phyloP scores from a whole-genome alignment of 2,113 vertebrate genomes.

The Lepidothrix coronata region DNA sequence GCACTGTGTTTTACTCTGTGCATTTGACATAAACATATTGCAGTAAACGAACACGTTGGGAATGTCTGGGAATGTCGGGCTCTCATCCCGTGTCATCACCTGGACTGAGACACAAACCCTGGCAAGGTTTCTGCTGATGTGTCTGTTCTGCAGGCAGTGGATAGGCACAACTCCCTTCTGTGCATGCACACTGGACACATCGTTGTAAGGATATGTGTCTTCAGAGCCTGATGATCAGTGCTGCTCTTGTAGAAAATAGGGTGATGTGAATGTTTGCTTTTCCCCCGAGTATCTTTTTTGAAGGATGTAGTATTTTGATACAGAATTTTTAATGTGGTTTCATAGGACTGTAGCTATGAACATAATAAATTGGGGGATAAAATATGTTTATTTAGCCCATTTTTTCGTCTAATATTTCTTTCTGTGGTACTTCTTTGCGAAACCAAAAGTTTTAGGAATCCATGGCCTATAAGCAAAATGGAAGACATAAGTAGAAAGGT shows the following conservation, averaged over 20 bases:
- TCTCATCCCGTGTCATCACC: neutral
- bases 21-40: neutral
- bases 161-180: neutral
- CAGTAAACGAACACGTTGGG: neutral
- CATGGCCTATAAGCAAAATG: neutral
- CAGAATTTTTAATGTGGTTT: neutral
- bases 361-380: neutral
- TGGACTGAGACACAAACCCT: neutral
- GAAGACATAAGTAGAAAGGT: neutral
- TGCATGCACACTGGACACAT: neutral
- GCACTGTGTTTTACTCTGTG: neutral
- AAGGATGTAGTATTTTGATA: neutral
- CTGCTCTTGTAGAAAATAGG: neutral
- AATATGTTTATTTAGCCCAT: neutral
- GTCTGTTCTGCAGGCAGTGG: neutral
- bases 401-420: neutral
- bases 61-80: neutral
- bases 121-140: neutral
- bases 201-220: neutral
- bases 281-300: neutral
- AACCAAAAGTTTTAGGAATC: neutral
- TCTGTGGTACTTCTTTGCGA: neutral
- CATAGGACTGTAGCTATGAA: neutral
- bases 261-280: neutral
- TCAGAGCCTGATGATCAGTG: neutral